Percentiles rank a stretch among this genome's conserved stretches.
Evolutionary conservation across 2,797 vertebrate species (phyloP).

Genomic region (Lates japonicus): DNA sequence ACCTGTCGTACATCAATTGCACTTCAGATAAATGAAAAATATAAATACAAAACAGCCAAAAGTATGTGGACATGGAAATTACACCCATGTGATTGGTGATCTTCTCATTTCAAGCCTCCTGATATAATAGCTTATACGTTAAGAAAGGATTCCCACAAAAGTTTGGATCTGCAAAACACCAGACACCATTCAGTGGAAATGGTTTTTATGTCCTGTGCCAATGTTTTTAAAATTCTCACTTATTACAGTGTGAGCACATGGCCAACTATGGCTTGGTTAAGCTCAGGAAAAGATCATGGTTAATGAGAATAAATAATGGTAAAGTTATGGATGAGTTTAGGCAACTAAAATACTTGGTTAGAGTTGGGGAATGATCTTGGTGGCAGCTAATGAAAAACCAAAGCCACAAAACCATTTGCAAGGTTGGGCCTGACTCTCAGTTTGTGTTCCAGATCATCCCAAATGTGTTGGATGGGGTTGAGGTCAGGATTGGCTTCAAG

Average conservation of each 20-base stretch:
- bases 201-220: background rate
- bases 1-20: background rate
- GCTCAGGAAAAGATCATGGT: background rate
- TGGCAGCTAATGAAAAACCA: background rate
- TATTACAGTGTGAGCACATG: background rate
- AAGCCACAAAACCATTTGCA: background rate
- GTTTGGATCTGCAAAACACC: background rate
- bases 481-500: background rate
- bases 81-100: background rate
- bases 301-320: conserved; percentile 3
- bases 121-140: background rate
- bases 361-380: background rate
- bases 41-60: background rate
- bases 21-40: background rate
- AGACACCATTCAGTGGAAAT: background rate
- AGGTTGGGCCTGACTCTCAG: background rate
- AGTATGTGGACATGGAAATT: background rate
- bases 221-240: background rate
- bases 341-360: background rate
- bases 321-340: no score
- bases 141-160: background rate
- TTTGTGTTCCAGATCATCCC: background rate
- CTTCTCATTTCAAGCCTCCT: background rate
- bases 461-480: background rate
- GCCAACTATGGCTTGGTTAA: background rate